A percentile compares a stretch with the other conserved stretches of the same genome.
phyloP scores from a whole-genome alignment of 2,113 vertebrate species.

The Crotalus helleri region DNA sequence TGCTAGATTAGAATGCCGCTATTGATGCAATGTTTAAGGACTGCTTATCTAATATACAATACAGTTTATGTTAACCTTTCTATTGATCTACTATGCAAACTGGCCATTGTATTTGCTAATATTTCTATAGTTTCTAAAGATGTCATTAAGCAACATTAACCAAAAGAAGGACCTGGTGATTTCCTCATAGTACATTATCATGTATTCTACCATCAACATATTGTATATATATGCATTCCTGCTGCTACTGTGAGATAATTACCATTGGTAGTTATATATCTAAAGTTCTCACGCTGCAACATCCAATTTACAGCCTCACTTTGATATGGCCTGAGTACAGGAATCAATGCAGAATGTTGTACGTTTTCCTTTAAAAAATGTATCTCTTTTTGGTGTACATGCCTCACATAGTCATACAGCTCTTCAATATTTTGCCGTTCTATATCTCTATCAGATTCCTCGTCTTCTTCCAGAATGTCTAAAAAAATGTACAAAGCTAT shows the following conservation, averaged over 20 bases:
- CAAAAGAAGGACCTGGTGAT: neutral
- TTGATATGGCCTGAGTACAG: constrained; percentile 74
- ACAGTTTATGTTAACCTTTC: neutral
- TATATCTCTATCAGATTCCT: constrained; percentile 85
- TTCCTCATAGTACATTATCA: neutral
- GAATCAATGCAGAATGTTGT: constrained; percentile 87
- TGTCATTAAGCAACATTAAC: neutral
- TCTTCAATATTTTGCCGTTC: constrained; percentile 95
- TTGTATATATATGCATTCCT: neutral
- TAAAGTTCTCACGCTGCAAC: constrained; percentile 70
- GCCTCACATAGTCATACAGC: constrained; percentile 90
- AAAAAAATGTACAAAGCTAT: constrained; percentile 13
- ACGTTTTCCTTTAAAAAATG: constrained; percentile 73
- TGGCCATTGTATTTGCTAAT: neutral
- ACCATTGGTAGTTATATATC: constrained; percentile 51
- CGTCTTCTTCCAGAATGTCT: constrained; percentile 80
- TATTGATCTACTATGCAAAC: neutral
- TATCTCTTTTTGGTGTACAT: constrained; percentile 77
- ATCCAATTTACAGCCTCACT: constrained; percentile 81
- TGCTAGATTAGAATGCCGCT: neutral
- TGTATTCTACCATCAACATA: neutral
- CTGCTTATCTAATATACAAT: neutral
- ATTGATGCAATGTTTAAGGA: neutral
- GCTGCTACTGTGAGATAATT: constrained; percentile 57
- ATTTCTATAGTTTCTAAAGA: neutral